Percentiles rank a stretch among this genome's conserved stretches.
These are phyloP conservation scores for Cylindroiulus punctatus DNA, from an alignment of 2,888 invertebrate species.

Conservation along the genomic window DNA sequence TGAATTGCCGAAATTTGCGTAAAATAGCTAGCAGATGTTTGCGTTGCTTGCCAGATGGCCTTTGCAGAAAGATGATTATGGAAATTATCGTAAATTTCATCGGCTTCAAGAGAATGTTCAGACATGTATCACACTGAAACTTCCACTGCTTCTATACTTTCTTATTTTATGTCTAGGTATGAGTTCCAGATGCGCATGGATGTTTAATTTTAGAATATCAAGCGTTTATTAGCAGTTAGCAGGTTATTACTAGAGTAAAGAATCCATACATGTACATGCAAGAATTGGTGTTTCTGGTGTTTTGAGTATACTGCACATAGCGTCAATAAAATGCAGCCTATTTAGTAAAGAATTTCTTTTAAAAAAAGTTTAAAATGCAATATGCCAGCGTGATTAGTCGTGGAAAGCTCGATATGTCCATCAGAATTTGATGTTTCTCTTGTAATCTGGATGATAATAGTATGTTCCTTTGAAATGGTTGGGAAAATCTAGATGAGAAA, in stretches of 20 bases:
- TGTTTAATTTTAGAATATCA: too few relatives aligned
- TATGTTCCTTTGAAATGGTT: neutral
- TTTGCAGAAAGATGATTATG: neutral
- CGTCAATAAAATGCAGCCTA: neutral
- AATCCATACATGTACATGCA: too few relatives aligned
- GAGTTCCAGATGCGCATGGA: too few relatives aligned
- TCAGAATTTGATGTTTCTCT: neutral
- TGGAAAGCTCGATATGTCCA: neutral
- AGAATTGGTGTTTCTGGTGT: too few relatives aligned
- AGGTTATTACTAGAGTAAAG: too few relatives aligned
- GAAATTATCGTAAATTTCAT: neutral
- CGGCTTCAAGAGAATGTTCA: neutral
- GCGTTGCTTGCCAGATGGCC: neutral
- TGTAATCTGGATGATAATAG: constrained; percentile 10
- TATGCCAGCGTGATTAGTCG: neutral
- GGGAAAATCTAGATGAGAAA: neutral
- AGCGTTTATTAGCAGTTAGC: too few relatives aligned
- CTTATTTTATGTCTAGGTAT: too few relatives aligned
- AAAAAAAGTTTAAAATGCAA: neutral
- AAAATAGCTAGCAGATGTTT: neutral
- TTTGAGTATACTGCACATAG: too few relatives aligned
- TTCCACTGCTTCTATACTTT: neutral
- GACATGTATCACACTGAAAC: neutral
- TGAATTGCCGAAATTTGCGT: neutral
- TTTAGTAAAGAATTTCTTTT: neutral